phyloP scores from a whole-genome alignment of 2,113 vertebrate species.

The Mesocricetus auratus region DNA sequence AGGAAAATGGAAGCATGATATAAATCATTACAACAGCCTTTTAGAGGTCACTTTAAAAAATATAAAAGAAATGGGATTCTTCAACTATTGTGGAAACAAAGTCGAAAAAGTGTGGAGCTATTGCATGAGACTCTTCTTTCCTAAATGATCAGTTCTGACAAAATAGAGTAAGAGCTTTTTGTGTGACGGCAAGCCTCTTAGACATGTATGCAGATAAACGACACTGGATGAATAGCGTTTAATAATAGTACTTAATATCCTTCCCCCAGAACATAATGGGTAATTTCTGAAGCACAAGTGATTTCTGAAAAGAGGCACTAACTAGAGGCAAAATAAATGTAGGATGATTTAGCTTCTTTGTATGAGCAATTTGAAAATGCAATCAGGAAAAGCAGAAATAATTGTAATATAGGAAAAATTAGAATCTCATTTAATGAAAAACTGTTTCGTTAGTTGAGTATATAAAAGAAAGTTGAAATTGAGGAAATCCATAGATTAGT shows the following conservation, averaged over 20 bases:
- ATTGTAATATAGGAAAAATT: conserved; percentile 54
- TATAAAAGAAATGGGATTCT: neutral
- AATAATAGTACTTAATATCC: conserved; percentile 56
- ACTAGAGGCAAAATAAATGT: conserved; percentile 64
- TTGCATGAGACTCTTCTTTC: neutral
- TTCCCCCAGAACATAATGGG: conserved; percentile 53
- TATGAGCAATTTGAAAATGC: conserved; percentile 59
- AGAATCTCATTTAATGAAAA: conserved; percentile 42
- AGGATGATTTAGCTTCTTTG: conserved; percentile 54
- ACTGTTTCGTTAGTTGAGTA: neutral
- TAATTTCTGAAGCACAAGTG: conserved; percentile 52
- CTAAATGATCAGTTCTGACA: conserved; percentile 19
- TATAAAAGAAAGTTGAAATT: conserved; percentile 62
- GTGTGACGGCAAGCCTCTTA: neutral
- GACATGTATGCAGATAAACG: conserved; percentile 13
- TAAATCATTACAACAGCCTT: neutral
- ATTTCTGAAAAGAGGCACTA: conserved; percentile 66
- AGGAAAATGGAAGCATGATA: fast-evolving
- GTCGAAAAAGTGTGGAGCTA: conserved; percentile 4
- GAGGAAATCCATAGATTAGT: conserved; percentile 42
- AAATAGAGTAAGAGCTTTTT: conserved; percentile 52
- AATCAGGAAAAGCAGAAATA: conserved; percentile 59
- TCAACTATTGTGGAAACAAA: neutral
- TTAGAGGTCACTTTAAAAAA: neutral
- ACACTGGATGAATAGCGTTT: conserved; percentile 55